These are phyloP conservation scores for Tuberolachnus salignus DNA, from an alignment of 2,888 invertebrate species.

Conservation along the genomic window DNA sequence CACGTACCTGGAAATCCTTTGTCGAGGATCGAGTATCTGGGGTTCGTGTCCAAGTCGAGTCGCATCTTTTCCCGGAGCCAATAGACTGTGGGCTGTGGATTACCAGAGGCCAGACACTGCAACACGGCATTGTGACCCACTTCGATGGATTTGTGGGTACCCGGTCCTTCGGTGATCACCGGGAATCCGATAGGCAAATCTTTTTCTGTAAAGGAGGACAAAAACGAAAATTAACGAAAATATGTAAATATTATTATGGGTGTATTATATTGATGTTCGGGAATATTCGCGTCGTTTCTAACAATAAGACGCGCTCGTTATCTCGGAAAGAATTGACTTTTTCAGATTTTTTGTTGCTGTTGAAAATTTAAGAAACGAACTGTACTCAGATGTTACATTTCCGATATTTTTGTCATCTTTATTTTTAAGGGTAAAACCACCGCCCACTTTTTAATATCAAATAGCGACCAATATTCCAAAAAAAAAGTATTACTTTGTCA, in stretches of 20 bases:
- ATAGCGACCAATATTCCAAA: too few species aligned
- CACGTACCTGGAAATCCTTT: constrained; percentile 74
- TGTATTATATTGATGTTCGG: too few species aligned
- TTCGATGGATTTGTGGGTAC: constrained; percentile 92
- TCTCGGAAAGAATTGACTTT: too few species aligned
- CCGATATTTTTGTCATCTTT: too few species aligned
- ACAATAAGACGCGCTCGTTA: too few species aligned
- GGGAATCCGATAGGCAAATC: constrained; percentile 94
- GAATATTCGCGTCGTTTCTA: too few species aligned
- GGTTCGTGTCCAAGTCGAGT: constrained; percentile 80
- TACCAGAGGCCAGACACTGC: constrained; percentile 86
- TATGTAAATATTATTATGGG: background rate
- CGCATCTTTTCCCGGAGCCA: constrained; percentile 96
- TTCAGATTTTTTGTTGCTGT: too few species aligned
- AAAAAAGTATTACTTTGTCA: too few species aligned
- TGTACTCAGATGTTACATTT: too few species aligned
- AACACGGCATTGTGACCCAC: constrained; percentile 90
- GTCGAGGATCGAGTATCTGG: constrained; percentile 82
- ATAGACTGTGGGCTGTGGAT: constrained; percentile 78
- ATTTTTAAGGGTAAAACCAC: too few species aligned
- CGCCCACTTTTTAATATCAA: too few species aligned
- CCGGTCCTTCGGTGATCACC: constrained; percentile 77
- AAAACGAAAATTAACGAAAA: background rate
- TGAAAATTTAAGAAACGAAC: too few species aligned
- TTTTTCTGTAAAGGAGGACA: constrained; percentile 7